Evolutionary conservation across 2,888 invertebrate species (phyloP), one percentile per base, ranked within the genome.

Genomic region (Ormyrus pomaceus): DNA sequence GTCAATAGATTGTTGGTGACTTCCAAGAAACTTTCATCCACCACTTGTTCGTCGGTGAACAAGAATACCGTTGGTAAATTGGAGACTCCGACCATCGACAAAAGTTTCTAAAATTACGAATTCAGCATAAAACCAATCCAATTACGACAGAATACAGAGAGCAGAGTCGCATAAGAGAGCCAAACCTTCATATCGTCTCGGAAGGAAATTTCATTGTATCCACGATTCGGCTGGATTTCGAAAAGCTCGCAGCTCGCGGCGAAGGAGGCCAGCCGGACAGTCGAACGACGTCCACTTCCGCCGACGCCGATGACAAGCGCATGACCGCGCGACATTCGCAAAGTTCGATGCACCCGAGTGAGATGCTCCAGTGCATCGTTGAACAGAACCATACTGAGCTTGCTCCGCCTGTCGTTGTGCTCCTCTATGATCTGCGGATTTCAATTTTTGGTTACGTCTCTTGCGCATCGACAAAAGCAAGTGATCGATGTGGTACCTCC

Each of bases 301-400:
- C 97, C 97, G 1, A 97, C 96, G 9, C 98, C 98, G 11, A 98
- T 95, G 59, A 98, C 91, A 91, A 98, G 92, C 6, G 95, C 94
- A 88, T 98, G 96, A 0, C 97, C 97, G 83, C 95, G 92, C 87
- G 95, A 93, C 94, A 97, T 95, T 83, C 98, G 93, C 81, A 98
- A 91, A 0, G 95, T 95, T 45, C 98, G 94, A 85, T 98, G 97
- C 10, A 97, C 93, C 65, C 98, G 93, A 0, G 97, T 98, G 86
- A 98, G 89, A 90, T 98, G 98, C 87, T 98, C 97, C 71, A 98
- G 91, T 61, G 97, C 98, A 88, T 98, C 97, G 87, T 98, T 96
- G 88, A 98, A 98, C 46, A 98, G 92, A 0, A 98, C 97, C 83
- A 98, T 92, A 46, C 94, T 94, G 91, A 98, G 92, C 87, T 95